Base-by-base conservation (phyloP, 64 coral and sea anemone species). In the Stylophora pistillata region DNA sequence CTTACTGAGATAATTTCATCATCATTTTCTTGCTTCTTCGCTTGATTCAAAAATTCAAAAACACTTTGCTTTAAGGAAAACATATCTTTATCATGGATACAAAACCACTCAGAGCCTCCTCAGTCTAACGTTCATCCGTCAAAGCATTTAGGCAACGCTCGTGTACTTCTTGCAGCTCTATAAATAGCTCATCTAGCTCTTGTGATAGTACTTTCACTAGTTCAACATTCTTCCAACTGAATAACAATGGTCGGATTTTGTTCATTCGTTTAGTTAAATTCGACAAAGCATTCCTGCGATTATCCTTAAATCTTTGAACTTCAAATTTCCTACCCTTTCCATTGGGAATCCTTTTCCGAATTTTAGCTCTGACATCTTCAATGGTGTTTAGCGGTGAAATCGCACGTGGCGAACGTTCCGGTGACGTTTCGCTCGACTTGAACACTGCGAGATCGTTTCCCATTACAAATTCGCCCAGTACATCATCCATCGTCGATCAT, bases 41-140 rank as follows among this genome's bases (percentile, higher is more conserved):
- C 87, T 11, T 85, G 37, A 41, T 89, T 72, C 23, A 79, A 53
- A 77, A 85, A 94, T 66, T 89, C 87, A 56, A 86, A 71, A 79
- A 94, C n/a, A n/a, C 61, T 58, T 53, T 94, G 80, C 77, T 90
- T 94, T 68, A 86, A 81, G 27, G 18, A 29, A 87, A 90, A 82
- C 76, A 87, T 72, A 41, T 94, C 60, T 70, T 86, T 89, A 74
- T 94, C 58, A 0, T 61, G 58, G 4, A 15, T 61, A 61, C 13
- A 1, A 61, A 61, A 61, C 15, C 58, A 61, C 4, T 61, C 58
- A 3, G 58, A 15, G 58, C 58, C 58, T 15, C 5, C 5, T 61
- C 13, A 5, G 21, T 61, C 58, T 61, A 14, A 61, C 5, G 15
- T 15, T 61, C 58, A 61, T 61, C 58, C 4, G 58, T 61, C 58